A percentile compares a stretch with the other conserved stretches of the same genome.
Evolutionary conservation across 92 coral and sea anemone genomes (phyloP).

Genomic region (Bergia sp.): DNA sequence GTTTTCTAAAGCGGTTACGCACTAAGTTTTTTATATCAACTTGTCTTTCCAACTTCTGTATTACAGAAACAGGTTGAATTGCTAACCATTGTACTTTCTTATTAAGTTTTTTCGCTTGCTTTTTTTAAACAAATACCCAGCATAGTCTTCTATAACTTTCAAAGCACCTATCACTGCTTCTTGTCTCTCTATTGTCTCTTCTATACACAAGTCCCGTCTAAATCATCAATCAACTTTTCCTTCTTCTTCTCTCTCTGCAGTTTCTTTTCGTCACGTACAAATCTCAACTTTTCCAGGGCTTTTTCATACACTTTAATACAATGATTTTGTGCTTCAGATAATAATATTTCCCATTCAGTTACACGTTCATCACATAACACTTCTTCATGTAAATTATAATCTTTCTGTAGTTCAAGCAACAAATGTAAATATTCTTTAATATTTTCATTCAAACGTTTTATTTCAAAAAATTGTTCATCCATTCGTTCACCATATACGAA

Average conservation of each 20-base stretch:
- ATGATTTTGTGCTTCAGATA: background rate
- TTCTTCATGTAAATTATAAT: background rate
- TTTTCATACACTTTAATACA: background rate
- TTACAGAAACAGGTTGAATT: background rate
- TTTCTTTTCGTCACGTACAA: background rate
- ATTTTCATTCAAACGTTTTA: background rate
- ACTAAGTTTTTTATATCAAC: background rate
- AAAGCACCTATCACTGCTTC: background rate
- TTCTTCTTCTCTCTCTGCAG: background rate
- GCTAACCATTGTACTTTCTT: background rate
- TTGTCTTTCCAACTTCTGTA: background rate
- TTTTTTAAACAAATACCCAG: background rate
- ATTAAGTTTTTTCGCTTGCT: constrained; percentile 3
- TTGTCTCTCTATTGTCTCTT: background rate
- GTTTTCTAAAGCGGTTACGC: background rate
- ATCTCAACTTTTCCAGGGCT: background rate
- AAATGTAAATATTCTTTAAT: background rate
- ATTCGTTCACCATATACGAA: too few relatives aligned
- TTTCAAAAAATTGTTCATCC: background rate
- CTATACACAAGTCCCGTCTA: background rate
- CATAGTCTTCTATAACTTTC: constrained; percentile 1
- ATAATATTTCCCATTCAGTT: background rate
- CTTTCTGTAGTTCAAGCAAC: background rate
- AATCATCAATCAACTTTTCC: background rate
- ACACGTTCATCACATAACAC: background rate